Evolutionary conservation across 2,113 vertebrate species (phyloP).

Genomic region (Calypte anna): DNA sequence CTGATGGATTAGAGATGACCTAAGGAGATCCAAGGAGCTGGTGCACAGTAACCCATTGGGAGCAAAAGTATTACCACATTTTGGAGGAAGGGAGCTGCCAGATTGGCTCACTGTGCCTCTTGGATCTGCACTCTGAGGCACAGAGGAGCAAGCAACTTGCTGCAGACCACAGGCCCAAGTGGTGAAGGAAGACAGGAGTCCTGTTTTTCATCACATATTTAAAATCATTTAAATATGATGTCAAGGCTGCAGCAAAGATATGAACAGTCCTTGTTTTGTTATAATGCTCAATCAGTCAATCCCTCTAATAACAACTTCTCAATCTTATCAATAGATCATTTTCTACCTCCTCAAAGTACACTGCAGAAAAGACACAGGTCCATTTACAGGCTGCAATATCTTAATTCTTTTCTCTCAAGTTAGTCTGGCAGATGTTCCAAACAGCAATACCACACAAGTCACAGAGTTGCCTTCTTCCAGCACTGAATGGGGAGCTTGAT

Average conservation of each 20-base stretch:
- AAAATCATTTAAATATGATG: not conserved
- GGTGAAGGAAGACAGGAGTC: not conserved
- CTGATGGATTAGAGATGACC: not conserved
- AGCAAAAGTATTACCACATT: not conserved
- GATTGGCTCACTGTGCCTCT: not conserved
- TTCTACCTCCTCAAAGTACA: not conserved
- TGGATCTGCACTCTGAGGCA: not conserved
- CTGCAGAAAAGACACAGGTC: not conserved
- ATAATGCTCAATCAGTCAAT: not conserved
- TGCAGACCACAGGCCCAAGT: not conserved
- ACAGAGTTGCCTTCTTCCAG: not conserved
- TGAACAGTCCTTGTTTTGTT: not conserved
- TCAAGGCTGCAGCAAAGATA: not conserved
- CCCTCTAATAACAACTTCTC: not conserved
- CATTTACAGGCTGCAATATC: not conserved
- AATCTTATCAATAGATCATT: not conserved
- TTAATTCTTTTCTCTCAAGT: not conserved
- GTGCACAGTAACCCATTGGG: not conserved
- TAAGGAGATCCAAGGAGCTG: not conserved
- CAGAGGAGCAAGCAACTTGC: not conserved
- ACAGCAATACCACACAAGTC: not conserved
- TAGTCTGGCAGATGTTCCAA: not conserved
- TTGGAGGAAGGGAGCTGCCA: not conserved
- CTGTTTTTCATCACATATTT: not conserved
- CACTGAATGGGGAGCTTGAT: slow-evolving; percentile 6